phyloP scores from a whole-genome alignment of 2,113 vertebrate species.

The Bubo bubo region DNA sequence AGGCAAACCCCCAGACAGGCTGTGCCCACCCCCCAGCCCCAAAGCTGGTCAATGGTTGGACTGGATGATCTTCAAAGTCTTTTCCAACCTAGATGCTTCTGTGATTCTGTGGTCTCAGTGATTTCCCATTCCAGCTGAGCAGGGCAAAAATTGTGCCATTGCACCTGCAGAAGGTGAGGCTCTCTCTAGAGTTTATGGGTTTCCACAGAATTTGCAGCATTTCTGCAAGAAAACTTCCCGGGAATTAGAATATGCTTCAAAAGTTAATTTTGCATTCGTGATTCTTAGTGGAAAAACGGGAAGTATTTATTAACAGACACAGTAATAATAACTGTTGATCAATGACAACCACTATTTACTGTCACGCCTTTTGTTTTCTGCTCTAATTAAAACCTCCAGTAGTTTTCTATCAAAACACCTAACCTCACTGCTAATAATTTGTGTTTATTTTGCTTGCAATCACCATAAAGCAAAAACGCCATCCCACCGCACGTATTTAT shows the following conservation, averaged over 20 bases:
- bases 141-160: fast-evolving
- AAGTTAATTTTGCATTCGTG: neutral
- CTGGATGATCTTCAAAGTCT: too few relatives aligned
- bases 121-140: neutral
- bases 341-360: neutral
- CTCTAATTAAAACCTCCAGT: neutral
- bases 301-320: neutral
- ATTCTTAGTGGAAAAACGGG: neutral
- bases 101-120: too few relatives aligned
- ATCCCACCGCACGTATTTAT: fast-evolving
- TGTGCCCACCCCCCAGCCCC: neutral
- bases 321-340: neutral
- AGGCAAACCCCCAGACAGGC: neutral
- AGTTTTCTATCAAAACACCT: neutral
- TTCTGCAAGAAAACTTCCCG: neutral
- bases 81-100: too few relatives aligned
- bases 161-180: neutral
- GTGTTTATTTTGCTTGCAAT: neutral
- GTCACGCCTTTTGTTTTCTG: neutral
- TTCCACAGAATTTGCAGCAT: neutral
- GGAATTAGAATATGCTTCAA: neutral
- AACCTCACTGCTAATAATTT: neutral
- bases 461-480: neutral
- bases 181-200: too few relatives aligned
- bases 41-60: too few relatives aligned